Percentiles rank a stretch among this genome's conserved stretches.
Conservation (phyloP, 2,113 vertebrate genomes). For the Micronycteris hirsuta region DNA sequence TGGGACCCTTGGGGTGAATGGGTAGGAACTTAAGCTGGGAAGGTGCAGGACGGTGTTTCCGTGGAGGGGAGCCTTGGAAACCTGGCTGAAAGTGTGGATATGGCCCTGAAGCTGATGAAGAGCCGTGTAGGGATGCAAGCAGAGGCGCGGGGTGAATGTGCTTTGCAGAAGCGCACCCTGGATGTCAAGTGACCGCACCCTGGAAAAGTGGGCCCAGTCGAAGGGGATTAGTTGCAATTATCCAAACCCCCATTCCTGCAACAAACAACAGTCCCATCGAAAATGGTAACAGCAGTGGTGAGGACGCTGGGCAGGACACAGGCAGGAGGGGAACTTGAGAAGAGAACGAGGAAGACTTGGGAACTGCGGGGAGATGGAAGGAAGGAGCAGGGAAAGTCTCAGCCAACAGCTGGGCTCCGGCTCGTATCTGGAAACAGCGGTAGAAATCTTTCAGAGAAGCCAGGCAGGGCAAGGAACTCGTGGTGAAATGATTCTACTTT, state of each 20-base stretch:
- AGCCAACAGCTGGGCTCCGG: not conserved
- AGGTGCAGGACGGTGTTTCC: not conserved
- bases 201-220: not conserved
- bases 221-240: not conserved
- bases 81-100: not conserved
- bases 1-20: not conserved
- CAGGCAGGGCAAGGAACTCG: not conserved
- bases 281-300: too few species aligned
- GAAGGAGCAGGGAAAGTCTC: not conserved
- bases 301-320: not conserved
- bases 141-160: not conserved
- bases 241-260: not conserved
- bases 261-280: not conserved
- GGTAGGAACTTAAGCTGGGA: not conserved
- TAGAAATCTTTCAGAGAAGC: not conserved
- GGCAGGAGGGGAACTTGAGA: not conserved
- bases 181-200: not conserved
- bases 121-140: not conserved
- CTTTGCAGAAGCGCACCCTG: not conserved
- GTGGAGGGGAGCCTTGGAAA: not conserved
- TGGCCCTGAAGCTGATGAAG: not conserved
- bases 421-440: not conserved
- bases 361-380: not conserved
- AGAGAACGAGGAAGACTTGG: not conserved
- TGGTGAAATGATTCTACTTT: not conserved